These are phyloP conservation scores for Diploscapter pachys DNA, from an alignment of 1,140 invertebrate species.

Conservation along the genomic window DNA sequence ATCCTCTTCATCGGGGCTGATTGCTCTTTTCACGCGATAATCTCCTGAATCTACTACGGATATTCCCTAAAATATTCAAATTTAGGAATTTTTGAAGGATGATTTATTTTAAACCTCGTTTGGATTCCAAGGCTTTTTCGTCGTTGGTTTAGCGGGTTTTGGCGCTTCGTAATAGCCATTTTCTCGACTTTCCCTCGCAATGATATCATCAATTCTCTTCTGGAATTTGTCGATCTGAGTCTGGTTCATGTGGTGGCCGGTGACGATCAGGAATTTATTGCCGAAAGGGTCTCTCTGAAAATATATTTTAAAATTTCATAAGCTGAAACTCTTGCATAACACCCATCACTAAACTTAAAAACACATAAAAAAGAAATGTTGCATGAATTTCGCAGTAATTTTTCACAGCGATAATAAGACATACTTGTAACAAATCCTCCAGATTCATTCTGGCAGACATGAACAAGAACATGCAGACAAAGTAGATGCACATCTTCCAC, in stretches of 20 bases:
- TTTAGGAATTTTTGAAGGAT: too few species aligned
- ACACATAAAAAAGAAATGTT: too few species aligned
- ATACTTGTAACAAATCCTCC: too few species aligned
- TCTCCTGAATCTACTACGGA: conserved; percentile 39
- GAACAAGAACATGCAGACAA: conserved; percentile 48
- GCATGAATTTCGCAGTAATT: too few species aligned
- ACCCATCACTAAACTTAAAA: too few species aligned
- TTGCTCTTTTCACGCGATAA: conserved; percentile 33
- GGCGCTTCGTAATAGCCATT: too few species aligned
- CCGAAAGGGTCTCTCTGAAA: conserved; percentile 53
- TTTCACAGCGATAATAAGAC: too few species aligned
- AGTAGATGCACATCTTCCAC: conserved; percentile 53
- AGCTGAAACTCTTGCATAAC: too few species aligned
- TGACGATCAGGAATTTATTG: conserved; percentile 56
- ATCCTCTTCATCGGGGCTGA: conserved; percentile 26
- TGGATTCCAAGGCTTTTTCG: conserved; percentile 39
- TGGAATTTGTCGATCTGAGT: conserved; percentile 51
- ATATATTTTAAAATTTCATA: background rate
- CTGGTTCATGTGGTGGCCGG: conserved; percentile 49
- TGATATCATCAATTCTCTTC: conserved; percentile 40
- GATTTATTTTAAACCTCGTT: conserved; percentile 3
- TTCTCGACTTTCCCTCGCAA: conserved; percentile 3
- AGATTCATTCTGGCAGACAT: conserved; percentile 32
- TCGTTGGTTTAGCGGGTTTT: conserved; percentile 12
- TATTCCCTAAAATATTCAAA: conserved; percentile 1